A percentile compares a stretch with the other conserved stretches of the same genome.
Evolutionary conservation across 1,140 invertebrate genomes (phyloP).

Genomic region (Zaprionus capensis): DNA sequence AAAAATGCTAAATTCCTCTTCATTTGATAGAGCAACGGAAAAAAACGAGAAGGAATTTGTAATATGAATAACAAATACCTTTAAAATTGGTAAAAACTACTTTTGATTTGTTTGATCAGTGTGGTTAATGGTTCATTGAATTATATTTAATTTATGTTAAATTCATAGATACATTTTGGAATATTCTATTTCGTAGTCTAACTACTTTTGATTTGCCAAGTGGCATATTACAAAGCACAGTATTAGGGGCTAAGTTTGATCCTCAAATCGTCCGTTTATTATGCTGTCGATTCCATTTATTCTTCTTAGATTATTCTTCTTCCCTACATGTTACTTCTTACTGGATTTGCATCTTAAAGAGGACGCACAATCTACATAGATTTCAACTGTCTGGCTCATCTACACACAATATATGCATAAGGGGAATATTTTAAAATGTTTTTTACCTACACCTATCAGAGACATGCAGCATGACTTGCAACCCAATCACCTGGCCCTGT

Average conservation of each 20-base stretch:
- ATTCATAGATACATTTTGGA: no score
- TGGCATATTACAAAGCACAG: no score
- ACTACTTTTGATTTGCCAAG: no score
- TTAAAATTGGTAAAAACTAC: neutral
- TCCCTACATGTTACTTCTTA: neutral
- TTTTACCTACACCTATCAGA: conserved; percentile 2
- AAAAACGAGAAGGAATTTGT: conserved; percentile 22
- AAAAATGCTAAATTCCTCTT: conserved; percentile 43
- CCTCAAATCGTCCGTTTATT: neutral
- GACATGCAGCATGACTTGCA: conserved; percentile 15
- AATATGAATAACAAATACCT: neutral
- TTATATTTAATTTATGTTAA: neutral
- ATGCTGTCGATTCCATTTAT: no score
- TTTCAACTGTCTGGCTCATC: neutral
- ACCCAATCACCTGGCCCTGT: conserved; percentile 7
- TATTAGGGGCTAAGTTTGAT: no score
- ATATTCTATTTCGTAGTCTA: no score
- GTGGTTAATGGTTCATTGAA: no score
- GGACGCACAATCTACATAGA: neutral
- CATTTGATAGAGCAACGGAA: conserved; percentile 32
- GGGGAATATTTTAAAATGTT: neutral
- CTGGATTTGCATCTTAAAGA: neutral
- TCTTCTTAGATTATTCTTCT: neutral
- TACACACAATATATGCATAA: neutral
- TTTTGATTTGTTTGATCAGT: neutral